phyloP scores from a whole-genome alignment of 2,113 vertebrate species.

The Panthera leo region DNA sequence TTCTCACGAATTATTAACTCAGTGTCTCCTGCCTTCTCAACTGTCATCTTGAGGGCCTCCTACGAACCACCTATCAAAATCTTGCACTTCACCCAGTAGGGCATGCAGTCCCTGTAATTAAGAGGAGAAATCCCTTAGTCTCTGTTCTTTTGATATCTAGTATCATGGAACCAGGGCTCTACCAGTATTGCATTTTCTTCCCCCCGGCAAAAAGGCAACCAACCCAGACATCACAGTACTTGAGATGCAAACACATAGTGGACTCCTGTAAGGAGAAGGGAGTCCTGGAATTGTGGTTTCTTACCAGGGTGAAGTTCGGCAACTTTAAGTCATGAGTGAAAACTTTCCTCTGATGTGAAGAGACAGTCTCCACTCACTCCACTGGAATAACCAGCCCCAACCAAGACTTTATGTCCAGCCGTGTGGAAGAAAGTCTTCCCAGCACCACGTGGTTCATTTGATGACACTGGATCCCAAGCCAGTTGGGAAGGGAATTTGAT shows the following conservation, averaged over 20 bases:
- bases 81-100: not conserved
- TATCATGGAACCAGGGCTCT: not conserved
- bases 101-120: not conserved
- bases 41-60: not conserved
- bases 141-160: not conserved
- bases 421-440: not conserved
- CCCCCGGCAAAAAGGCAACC: not conserved
- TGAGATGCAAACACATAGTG: rapidly evolving
- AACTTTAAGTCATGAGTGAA: not conserved
- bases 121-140: not conserved
- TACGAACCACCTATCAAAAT: not conserved
- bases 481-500: not conserved
- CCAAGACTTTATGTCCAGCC: not conserved
- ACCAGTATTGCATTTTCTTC: not conserved
- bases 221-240: not conserved
- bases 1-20: not conserved
- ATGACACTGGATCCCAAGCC: not conserved
- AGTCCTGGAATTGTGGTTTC: not conserved
- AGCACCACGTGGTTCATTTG: not conserved
- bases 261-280: not conserved
- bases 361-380: not conserved
- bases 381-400: not conserved
- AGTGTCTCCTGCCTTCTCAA: not conserved
- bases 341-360: not conserved
- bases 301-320: not conserved